Evolutionary conservation across 2,888 invertebrate species (phyloP).

Genomic region (Scaptomyza cyrtandrae): DNA sequence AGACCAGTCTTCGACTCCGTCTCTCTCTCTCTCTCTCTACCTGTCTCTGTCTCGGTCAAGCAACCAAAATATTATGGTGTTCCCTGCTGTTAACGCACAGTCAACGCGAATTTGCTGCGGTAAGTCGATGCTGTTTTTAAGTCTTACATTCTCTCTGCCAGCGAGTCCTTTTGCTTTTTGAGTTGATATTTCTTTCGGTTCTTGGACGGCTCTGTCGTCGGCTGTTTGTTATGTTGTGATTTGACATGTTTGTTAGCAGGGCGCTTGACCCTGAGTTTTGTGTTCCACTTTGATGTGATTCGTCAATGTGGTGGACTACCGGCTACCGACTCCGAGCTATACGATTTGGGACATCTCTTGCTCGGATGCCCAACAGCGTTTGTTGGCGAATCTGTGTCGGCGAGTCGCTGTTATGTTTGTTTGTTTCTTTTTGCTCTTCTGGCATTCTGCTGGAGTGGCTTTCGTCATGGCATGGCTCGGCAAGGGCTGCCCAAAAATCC

Average conservation of each 20-base stretch:
- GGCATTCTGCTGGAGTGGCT: slow-evolving; percentile 33
- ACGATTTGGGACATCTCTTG: slow-evolving; percentile 17
- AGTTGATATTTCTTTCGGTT: neutral
- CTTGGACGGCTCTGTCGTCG: slow-evolving; percentile 69
- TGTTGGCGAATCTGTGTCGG: slow-evolving; percentile 75
- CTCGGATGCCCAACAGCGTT: slow-evolving; percentile 70
- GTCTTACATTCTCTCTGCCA: neutral
- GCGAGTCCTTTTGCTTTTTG: slow-evolving; percentile 13
- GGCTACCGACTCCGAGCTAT: slow-evolving; percentile 54
- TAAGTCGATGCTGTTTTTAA: slow-evolving; percentile 71
- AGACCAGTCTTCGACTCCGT: slow-evolving; percentile 5
- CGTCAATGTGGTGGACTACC: slow-evolving; percentile 82
- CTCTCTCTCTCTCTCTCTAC: slow-evolving; percentile 1
- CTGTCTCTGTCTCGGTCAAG: slow-evolving; percentile 21
- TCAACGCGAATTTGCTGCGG: slow-evolving; percentile 81
- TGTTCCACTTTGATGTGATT: slow-evolving; percentile 83
- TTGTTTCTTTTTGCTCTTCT: slow-evolving; percentile 22
- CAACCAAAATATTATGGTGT: slow-evolving; percentile 83
- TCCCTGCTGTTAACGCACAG: slow-evolving; percentile 76
- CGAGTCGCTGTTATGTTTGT: slow-evolving; percentile 26
- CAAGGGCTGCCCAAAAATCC: slow-evolving; percentile 19
- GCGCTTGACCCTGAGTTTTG: slow-evolving; percentile 58
- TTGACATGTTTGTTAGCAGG: slow-evolving; percentile 78
- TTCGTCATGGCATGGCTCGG: slow-evolving; percentile 53
- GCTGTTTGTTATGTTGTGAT: slow-evolving; percentile 60